Evolutionary conservation across 2,797 vertebrate genomes (phyloP).

Genomic region (Macroramphosus scolopax): DNA sequence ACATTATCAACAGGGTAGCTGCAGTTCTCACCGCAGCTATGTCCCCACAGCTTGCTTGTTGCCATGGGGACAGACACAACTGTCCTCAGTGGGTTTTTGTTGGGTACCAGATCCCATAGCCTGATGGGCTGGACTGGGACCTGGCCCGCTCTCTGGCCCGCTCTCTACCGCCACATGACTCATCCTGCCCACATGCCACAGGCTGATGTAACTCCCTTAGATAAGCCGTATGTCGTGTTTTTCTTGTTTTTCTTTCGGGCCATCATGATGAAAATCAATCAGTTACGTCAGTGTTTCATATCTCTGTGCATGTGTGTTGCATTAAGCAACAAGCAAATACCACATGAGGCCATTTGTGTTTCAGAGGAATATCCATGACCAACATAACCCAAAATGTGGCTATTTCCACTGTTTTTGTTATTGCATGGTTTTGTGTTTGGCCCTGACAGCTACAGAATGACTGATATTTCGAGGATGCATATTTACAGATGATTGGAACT

Average conservation of each 20-base stretch:
- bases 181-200: constrained; percentile 44
- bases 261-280: constrained; percentile 13
- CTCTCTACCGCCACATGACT: constrained; percentile 52
- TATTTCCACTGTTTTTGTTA: constrained; percentile 14
- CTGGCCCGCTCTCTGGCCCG: constrained; percentile 21
- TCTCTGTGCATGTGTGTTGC: constrained; percentile 1
- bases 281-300: constrained; percentile 14
- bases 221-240: constrained; percentile 22
- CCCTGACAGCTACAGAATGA: no score
- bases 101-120: constrained; percentile 36
- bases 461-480: constrained; percentile 20
- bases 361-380: constrained; percentile 11
- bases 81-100: constrained; percentile 38
- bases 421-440: no score
- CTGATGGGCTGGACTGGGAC: constrained; percentile 33
- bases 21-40: constrained; percentile 36
- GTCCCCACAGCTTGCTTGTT: constrained; percentile 46
- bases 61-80: constrained; percentile 69
- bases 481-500: constrained; percentile 33
- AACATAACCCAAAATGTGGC: constrained; percentile 12
- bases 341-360: constrained; percentile 8
- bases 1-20: constrained; percentile 30
- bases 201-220: constrained; percentile 34
- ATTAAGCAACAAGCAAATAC: constrained; percentile 1
- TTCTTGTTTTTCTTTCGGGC: constrained; percentile 17